These are phyloP conservation scores for Magallana gigas DNA, from an alignment of 1,140 invertebrate species.

Conservation along the genomic window DNA sequence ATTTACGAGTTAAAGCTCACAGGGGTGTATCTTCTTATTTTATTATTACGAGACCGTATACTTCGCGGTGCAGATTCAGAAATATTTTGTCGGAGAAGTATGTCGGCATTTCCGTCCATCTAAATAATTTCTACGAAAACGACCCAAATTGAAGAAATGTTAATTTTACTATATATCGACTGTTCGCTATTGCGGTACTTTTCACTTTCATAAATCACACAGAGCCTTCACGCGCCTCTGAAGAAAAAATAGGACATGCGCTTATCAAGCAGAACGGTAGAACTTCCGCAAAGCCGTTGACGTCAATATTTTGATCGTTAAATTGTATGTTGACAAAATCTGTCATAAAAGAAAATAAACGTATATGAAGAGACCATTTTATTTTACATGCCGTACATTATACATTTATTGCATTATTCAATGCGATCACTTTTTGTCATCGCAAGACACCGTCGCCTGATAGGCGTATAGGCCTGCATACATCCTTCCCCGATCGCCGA, in stretches of 20 bases:
- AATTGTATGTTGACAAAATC: neutral
- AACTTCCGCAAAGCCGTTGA: slow-evolving; percentile 10
- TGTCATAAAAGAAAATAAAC: neutral
- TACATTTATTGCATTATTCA: neutral
- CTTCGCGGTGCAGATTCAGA: too few species aligned
- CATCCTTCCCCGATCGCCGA: slow-evolving; percentile 15
- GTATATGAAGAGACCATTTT: neutral
- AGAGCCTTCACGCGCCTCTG: slow-evolving; percentile 14
- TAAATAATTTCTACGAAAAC: too few species aligned
- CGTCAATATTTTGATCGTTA: slow-evolving; percentile 12
- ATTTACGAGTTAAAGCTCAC: too few species aligned
- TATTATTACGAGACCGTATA: too few species aligned
- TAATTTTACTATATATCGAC: too few species aligned
- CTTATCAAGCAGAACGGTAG: neutral
- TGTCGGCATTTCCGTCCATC: too few species aligned
- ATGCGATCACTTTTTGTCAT: neutral
- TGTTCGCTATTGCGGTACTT: neutral
- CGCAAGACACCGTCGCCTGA: neutral
- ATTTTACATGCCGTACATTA: neutral
- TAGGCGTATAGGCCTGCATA: neutral
- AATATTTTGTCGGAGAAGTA: too few species aligned
- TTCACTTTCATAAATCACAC: neutral
- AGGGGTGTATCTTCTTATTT: too few species aligned
- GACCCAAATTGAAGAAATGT: too few species aligned
- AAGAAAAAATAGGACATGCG: slow-evolving; percentile 8